Conservation (phyloP, 23 tunicate genomes). For the Trididemnum miniatum region DNA sequence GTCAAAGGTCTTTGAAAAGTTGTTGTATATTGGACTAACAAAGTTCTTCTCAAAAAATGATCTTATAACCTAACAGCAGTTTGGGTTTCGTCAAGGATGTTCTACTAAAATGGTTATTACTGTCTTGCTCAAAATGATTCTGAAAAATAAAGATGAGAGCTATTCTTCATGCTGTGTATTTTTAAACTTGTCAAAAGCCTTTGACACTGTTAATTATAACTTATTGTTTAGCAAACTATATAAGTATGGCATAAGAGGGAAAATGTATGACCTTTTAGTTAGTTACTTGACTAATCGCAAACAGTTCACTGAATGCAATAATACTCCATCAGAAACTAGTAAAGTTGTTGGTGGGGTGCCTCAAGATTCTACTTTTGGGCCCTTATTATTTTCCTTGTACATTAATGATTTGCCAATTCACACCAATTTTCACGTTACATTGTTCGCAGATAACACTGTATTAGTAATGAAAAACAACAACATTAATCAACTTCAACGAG, state of each 20-base stretch:
- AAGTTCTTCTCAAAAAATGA: not conserved
- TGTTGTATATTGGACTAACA: not conserved
- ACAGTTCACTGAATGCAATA: not conserved
- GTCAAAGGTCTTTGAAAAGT: conserved; percentile 35
- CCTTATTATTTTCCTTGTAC: not conserved
- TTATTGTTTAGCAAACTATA: no score
- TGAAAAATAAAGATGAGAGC: not conserved
- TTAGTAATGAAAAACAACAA: not conserved
- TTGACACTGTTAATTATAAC: not conserved
- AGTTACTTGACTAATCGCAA: not conserved
- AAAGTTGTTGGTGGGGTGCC: not conserved
- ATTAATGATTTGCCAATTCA: not conserved
- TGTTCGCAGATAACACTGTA: not conserved
- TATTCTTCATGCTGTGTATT: not conserved
- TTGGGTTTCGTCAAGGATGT: not conserved
- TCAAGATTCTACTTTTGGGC: not conserved
- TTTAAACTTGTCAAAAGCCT: not conserved
- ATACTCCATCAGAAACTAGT: not conserved
- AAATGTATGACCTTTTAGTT: not conserved
- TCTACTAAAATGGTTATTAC: not conserved
- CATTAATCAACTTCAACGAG: not conserved
- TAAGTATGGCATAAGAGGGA: not conserved
- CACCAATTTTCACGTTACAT: not conserved
- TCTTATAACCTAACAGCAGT: not conserved
- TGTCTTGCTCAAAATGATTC: not conserved